Percentiles rank a stretch among this genome's conserved stretches.
These are phyloP conservation scores for Nasonovia ribisnigri DNA, from an alignment of 2,888 invertebrate species.

Conservation along the genomic window DNA sequence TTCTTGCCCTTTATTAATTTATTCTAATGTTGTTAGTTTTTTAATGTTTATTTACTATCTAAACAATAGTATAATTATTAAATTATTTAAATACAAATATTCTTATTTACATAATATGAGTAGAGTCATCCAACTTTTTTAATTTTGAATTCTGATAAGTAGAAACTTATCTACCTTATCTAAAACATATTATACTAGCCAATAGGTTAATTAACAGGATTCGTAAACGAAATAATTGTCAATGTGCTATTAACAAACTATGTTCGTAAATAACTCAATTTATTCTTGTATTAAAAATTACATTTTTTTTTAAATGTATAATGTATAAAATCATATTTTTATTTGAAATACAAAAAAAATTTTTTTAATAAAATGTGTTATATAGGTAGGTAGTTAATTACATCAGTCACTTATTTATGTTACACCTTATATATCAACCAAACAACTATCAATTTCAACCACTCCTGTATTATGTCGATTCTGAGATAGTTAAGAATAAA, in stretches of 20 bases:
- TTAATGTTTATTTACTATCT: not conserved
- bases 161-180: not conserved
- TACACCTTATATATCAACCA: not conserved
- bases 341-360: not conserved
- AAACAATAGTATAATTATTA: not conserved
- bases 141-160: not conserved
- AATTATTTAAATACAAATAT: not conserved
- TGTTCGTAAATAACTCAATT: too few species aligned
- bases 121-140: not conserved
- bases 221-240: not conserved
- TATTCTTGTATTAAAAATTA: too few species aligned
- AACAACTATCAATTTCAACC: too few species aligned
- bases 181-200: not conserved
- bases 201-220: not conserved
- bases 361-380: not conserved
- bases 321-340: not conserved
- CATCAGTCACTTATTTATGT: not conserved
- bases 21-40: not conserved
- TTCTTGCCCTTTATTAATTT: not conserved
- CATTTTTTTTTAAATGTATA: too few species aligned
- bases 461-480: too few species aligned
- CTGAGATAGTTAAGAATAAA: too few species aligned
- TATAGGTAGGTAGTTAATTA: not conserved
- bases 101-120: not conserved
- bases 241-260: not conserved